A percentile compares a stretch with the other conserved stretches of the same genome.
Evolutionary conservation across 1,140 invertebrate species (phyloP).

Genomic region (Ditylenchus dipsaci): DNA sequence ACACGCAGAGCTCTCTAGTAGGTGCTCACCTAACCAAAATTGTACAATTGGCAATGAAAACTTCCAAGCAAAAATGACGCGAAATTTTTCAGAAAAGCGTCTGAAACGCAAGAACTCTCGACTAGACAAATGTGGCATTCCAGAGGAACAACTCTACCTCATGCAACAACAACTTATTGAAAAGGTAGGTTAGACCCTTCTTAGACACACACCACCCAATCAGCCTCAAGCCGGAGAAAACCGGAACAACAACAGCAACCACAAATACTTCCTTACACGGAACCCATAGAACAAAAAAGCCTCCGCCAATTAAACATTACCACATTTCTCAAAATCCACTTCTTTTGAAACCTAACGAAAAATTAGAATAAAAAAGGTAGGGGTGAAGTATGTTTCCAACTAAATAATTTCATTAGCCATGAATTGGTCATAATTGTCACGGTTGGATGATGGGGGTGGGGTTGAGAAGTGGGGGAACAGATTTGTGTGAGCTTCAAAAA

Average conservation of each 20-base stretch:
- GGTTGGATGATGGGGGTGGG: neutral
- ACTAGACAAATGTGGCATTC: slow-evolving; percentile 58
- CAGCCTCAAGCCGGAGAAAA: no score
- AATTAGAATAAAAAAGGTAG: neutral
- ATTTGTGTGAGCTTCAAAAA: neutral
- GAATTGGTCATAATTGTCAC: slow-evolving; percentile 1
- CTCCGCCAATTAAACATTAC: no score
- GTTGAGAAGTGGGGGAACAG: neutral
- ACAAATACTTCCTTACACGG: no score
- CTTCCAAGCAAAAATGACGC: no score
- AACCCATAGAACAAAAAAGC: no score
- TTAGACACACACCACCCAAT: no score
- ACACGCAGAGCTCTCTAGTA: no score
- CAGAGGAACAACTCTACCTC: slow-evolving; percentile 54
- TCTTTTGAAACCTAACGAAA: neutral
- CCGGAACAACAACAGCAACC: no score
- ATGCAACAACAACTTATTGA: slow-evolving; percentile 55
- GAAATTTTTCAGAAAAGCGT: slow-evolving; percentile 43
- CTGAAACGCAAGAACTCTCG: slow-evolving; percentile 58
- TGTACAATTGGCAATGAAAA: no score
- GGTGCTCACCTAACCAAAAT: no score
- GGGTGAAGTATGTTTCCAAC: neutral
- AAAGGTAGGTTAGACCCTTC: slow-evolving; percentile 39
- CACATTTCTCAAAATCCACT: no score
- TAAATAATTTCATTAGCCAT: neutral